A percentile compares a stretch with the other conserved stretches of the same genome.
Conservation (phyloP, 2,113 vertebrate species). For the Gallinago undulata region DNA sequence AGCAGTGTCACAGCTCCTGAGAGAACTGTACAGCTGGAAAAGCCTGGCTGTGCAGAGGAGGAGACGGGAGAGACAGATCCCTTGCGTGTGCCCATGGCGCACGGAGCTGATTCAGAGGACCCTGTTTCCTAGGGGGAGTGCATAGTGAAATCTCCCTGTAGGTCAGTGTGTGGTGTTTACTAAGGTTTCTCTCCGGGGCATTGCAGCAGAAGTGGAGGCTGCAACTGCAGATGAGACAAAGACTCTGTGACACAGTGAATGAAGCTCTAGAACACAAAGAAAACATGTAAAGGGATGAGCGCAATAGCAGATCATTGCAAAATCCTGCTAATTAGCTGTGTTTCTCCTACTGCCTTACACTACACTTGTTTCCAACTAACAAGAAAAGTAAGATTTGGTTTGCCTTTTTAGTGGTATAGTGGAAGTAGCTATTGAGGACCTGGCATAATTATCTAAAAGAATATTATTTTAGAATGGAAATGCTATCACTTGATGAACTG, state of each 20-base stretch:
- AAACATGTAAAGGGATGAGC: neutral
- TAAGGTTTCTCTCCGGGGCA: neutral
- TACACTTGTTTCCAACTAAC: neutral
- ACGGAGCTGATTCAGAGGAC: neutral
- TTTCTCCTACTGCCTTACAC: neutral
- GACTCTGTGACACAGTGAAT: neutral
- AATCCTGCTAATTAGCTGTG: neutral
- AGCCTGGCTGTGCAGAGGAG: neutral
- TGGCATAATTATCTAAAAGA: neutral
- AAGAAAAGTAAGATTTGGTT: neutral
- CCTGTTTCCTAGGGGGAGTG: neutral
- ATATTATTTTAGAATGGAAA: constrained; percentile 11
- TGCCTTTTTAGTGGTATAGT: neutral
- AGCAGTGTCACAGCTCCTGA: neutral
- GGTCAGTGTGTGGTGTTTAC: neutral
- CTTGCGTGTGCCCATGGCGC: neutral
- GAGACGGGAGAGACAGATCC: neutral
- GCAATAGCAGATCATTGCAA: neutral
- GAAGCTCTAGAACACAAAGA: neutral
- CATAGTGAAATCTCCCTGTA: neutral
- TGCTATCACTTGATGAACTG: constrained; percentile 32
- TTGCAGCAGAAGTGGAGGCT: neutral
- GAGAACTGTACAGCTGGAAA: neutral
- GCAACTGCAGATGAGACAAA: neutral
- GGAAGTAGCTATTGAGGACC: neutral